Percentiles rank a stretch among this genome's conserved stretches.
These are phyloP conservation scores for Heterotis niloticus DNA, from an alignment of 2,113 vertebrate genomes.

Conservation along the genomic window DNA sequence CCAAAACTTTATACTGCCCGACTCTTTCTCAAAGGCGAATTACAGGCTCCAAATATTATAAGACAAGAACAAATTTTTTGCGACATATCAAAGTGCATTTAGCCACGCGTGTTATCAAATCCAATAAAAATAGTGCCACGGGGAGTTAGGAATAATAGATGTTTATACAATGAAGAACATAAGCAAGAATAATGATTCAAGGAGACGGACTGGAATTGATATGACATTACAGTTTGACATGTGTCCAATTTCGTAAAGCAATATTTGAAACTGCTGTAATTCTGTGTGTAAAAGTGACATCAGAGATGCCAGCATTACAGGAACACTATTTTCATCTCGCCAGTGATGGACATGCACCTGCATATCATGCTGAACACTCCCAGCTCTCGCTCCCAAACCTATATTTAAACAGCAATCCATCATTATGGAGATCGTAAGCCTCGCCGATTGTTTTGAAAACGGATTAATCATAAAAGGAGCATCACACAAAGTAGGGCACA, in stretches of 20 bases:
- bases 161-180: slow-evolving; percentile 21
- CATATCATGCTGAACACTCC: neutral
- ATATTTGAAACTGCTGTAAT: slow-evolving; percentile 21
- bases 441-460: slow-evolving; percentile 27
- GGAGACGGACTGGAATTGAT: slow-evolving; percentile 19
- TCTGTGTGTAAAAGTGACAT: slow-evolving; percentile 8
- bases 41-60: neutral
- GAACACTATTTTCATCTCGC: neutral
- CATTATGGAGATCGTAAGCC: slow-evolving; percentile 11
- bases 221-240: slow-evolving; percentile 21
- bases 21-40: neutral
- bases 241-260: slow-evolving; percentile 21
- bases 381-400: neutral
- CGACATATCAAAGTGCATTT: slow-evolving; percentile 18
- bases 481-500: slow-evolving; percentile 27
- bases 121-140: slow-evolving; percentile 23
- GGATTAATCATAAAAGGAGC: slow-evolving; percentile 23
- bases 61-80: neutral
- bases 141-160: slow-evolving; percentile 15
- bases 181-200: slow-evolving; percentile 25
- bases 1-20: no score
- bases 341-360: slow-evolving; percentile 7
- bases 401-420: slow-evolving; percentile 26
- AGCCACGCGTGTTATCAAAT: slow-evolving; percentile 1
- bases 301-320: neutral